These are phyloP conservation scores for Papilio protenor DNA, from an alignment of 2,888 invertebrate genomes.

Conservation along the genomic window DNA sequence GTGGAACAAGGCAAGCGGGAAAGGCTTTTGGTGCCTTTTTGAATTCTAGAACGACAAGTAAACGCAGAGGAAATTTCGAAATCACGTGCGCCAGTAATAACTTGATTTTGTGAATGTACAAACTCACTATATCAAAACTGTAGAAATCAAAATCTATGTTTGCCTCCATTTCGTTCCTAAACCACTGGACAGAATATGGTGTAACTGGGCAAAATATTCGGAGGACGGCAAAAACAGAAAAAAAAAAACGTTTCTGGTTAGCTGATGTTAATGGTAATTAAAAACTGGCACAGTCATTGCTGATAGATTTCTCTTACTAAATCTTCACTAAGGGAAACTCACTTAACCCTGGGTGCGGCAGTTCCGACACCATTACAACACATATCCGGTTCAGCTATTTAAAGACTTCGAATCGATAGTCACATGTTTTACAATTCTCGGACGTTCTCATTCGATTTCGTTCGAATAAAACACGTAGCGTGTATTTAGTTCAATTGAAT, in stretches of 20 bases:
- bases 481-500: constrained; percentile 2
- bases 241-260: background rate
- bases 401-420: background rate
- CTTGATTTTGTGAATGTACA: background rate
- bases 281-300: background rate
- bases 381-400: background rate
- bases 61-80: constrained; percentile 25
- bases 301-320: background rate
- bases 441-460: background rate
- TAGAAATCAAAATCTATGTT: background rate
- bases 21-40: constrained; percentile 19
- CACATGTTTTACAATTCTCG: background rate
- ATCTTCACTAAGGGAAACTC: background rate
- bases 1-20: background rate
- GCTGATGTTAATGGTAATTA: background rate
- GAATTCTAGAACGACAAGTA: constrained; percentile 20
- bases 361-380: background rate
- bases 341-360: background rate
- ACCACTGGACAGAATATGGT: background rate
- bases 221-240: too few relatives aligned
- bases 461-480: background rate
- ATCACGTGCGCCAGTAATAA: constrained; percentile 14
- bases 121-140: background rate
- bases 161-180: background rate
- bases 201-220: background rate